Evolutionary conservation across 2,797 vertebrate species (phyloP).

Genomic region (Sebastes cheni): DNA sequence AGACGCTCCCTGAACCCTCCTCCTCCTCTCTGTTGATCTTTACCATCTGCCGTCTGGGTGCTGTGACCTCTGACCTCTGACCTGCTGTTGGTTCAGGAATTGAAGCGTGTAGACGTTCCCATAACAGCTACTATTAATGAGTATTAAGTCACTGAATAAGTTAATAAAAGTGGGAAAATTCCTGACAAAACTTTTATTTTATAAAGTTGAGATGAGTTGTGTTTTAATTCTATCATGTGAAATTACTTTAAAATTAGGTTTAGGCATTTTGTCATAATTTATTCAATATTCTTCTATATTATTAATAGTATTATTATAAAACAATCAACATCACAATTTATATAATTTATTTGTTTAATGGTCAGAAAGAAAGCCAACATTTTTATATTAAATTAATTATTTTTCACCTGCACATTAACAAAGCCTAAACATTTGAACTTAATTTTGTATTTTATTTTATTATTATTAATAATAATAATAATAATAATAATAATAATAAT

Average conservation of each 20-base stretch:
- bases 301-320: background rate
- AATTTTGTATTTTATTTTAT: too few species aligned
- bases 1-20: slow-evolving; percentile 9
- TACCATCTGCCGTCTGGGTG: slow-evolving; percentile 54
- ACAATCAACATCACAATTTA: background rate
- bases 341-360: background rate
- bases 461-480: too few species aligned
- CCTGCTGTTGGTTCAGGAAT: background rate
- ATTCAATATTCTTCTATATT: background rate
- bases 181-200: background rate
- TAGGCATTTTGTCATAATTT: background rate
- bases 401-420: too few species aligned
- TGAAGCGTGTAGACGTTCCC: background rate
- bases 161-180: too few species aligned
- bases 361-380: background rate
- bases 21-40: slow-evolving; percentile 10
- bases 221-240: background rate
- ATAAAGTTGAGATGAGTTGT: background rate
- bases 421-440: too few species aligned
- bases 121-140: background rate
- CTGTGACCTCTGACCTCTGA: slow-evolving; percentile 55
- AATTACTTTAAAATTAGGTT: background rate
- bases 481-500: too few species aligned
- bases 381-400: background rate
- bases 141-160: too few species aligned